Evolutionary conservation across 1,140 invertebrate species (phyloP).

Genomic region (Pectinophora gossypiella): DNA sequence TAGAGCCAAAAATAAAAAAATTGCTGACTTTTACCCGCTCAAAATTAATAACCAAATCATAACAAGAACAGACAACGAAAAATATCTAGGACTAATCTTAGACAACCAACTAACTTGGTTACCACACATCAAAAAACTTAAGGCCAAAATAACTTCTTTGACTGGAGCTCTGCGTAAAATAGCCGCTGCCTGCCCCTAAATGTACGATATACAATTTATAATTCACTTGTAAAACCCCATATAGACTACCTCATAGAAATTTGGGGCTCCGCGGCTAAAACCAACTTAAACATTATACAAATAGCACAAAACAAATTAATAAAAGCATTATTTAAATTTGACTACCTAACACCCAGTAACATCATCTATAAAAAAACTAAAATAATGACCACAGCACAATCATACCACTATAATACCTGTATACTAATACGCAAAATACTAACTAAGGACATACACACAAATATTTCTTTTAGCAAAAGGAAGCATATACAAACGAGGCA

Average conservation of each 20-base stretch:
- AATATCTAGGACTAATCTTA: conserved; percentile 15
- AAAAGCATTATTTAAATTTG: conserved; percentile 14
- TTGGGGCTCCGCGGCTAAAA: conserved; percentile 11
- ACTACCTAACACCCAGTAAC: conserved; percentile 7
- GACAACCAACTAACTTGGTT: conserved; percentile 9
- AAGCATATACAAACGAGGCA: too few relatives aligned
- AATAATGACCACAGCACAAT: conserved; percentile 13
- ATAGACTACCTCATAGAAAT: conserved; percentile 12
- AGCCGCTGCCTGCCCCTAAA: conserved; percentile 1
- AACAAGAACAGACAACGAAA: conserved; percentile 7
- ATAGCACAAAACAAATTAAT: conserved; percentile 18
- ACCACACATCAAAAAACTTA: conserved; percentile 3
- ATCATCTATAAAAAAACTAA: conserved; percentile 16
- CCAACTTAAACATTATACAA: conserved; percentile 10
- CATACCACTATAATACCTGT: conserved; percentile 14
- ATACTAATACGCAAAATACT: conserved; percentile 15
- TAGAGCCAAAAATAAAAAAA: conserved; percentile 16
- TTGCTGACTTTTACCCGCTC: conserved; percentile 3
- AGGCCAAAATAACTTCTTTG: neutral
- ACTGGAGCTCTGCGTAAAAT: conserved; percentile 3
- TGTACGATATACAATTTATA: conserved; percentile 5
- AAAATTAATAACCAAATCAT: conserved; percentile 12
- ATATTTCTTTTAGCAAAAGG: too few relatives aligned
- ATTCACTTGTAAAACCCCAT: conserved; percentile 11
- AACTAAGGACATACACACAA: too few relatives aligned